Evolutionary conservation across 2,113 vertebrate genomes (phyloP).

Genomic region (Rynchops niger): DNA sequence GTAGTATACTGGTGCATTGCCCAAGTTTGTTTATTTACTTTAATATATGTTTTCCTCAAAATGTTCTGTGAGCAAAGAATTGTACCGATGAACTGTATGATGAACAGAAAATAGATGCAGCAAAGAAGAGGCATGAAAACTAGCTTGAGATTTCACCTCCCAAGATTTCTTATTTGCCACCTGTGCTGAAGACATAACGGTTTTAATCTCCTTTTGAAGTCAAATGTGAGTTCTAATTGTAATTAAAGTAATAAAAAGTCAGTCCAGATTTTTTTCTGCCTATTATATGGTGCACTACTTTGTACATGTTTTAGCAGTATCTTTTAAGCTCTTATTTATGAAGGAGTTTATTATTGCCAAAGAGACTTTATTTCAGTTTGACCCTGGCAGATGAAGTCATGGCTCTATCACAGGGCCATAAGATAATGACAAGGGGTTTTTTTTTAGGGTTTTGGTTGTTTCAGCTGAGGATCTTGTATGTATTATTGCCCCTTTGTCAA

Average conservation of each 20-base stretch:
- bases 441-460: not conserved
- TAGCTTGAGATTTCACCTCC: not conserved
- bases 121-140: not conserved
- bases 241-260: not conserved
- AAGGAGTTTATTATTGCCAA: not conserved
- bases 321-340: not conserved
- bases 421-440: not conserved
- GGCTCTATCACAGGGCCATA: not conserved
- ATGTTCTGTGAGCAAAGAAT: not conserved
- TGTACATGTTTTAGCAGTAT: not conserved
- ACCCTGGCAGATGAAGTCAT: not conserved
- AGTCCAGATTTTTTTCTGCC: not conserved
- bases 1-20: not conserved
- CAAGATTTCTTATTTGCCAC: not conserved
- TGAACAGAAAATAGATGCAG: not conserved
- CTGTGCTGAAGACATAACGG: not conserved
- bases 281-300: not conserved
- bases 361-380: not conserved
- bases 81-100: not conserved
- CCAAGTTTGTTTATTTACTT: not conserved
- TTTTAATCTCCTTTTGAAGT: not conserved
- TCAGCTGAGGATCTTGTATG: not conserved
- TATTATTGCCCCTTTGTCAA: not conserved
- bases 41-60: not conserved
- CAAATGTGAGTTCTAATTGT: not conserved